These are phyloP conservation scores for Colletes collaris DNA, from an alignment of 2,888 invertebrate species.

Conservation along the genomic window DNA sequence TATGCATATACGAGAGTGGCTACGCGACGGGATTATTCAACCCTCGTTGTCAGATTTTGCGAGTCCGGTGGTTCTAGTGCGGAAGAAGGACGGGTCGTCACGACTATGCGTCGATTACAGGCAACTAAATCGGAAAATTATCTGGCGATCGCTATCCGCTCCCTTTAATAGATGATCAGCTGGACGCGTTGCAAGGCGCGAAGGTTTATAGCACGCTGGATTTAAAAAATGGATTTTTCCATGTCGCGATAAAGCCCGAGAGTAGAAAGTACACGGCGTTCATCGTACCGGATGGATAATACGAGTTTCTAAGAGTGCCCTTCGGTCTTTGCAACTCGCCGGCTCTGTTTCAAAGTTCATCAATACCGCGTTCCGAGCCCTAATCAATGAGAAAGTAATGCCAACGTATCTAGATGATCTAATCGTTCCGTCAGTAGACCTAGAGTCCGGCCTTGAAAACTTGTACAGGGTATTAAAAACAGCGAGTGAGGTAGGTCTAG, in stretches of 20 bases:
- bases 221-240: slow-evolving; percentile 66
- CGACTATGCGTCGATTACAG: slow-evolving; percentile 63
- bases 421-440: not conserved
- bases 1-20: slow-evolving; percentile 10
- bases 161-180: slow-evolving; percentile 54
- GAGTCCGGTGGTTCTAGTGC: slow-evolving; percentile 14
- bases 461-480: not conserved
- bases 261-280: slow-evolving; percentile 68
- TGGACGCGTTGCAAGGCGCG: slow-evolving; percentile 15
- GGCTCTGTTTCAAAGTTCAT: not conserved
- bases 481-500: not conserved
- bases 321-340: not conserved
- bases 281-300: not conserved
- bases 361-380: slow-evolving; percentile 8
- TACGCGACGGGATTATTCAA: slow-evolving; percentile 10
- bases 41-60: not conserved
- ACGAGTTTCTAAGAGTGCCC: not conserved
- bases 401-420: slow-evolving; percentile 11
- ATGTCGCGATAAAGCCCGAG: slow-evolving; percentile 60
- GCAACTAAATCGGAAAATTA: slow-evolving; percentile 66
- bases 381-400: slow-evolving; percentile 4
- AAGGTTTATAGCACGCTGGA: slow-evolving; percentile 62
- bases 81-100: slow-evolving; percentile 28
- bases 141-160: slow-evolving; percentile 71
- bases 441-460: not conserved